A percentile compares a stretch with the other conserved stretches of the same genome.
Evolutionary conservation across 37 sponge, comb jelly and placozoan species (phyloP).

Genomic region (Beroe ovata): DNA sequence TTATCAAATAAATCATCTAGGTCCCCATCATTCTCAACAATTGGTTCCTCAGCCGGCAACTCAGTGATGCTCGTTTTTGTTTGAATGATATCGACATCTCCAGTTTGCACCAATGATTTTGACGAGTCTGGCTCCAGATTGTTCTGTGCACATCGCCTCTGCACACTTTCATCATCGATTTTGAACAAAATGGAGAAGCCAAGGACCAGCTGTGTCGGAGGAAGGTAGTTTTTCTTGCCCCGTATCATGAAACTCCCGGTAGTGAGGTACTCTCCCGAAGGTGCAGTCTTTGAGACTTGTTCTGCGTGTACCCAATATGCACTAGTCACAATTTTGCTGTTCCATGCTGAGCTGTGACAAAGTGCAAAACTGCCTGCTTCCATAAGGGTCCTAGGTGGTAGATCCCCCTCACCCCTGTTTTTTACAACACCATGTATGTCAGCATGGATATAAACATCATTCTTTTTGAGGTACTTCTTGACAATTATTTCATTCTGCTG

Average conservation of each 20-base stretch:
- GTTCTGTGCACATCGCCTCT: not conserved
- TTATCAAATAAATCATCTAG: conserved; percentile 48
- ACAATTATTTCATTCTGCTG: conserved; percentile 96
- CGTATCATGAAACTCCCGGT: conserved; percentile 99
- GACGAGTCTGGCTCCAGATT: not conserved
- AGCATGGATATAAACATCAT: conserved; percentile 97
- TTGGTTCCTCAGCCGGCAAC: conserved; percentile 3
- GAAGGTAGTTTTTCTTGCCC: conserved; percentile 96
- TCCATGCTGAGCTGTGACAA: conserved; percentile 97
- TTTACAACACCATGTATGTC: conserved; percentile 96
- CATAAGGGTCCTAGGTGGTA: conserved; percentile 86
- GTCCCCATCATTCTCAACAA: conserved; percentile 13
- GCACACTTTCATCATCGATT: conserved; percentile 70
- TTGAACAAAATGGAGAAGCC: conserved; percentile 93
- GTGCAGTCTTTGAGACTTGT: conserved; percentile 98
- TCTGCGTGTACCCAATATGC: conserved; percentile 92
- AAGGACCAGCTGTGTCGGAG: conserved; percentile 82
- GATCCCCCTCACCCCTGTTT: conserved; percentile 80
- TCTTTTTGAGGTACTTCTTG: conserved; percentile 83
- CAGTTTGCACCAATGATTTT: not conserved
- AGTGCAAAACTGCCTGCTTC: conserved; percentile 94
- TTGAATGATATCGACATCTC: not conserved
- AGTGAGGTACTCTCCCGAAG: conserved; percentile 93
- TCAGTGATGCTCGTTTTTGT: not conserved
- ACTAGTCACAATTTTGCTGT: conserved; percentile 82